Conservation (phyloP, 2,888 invertebrate genomes). For the Drosophila meridiana region DNA sequence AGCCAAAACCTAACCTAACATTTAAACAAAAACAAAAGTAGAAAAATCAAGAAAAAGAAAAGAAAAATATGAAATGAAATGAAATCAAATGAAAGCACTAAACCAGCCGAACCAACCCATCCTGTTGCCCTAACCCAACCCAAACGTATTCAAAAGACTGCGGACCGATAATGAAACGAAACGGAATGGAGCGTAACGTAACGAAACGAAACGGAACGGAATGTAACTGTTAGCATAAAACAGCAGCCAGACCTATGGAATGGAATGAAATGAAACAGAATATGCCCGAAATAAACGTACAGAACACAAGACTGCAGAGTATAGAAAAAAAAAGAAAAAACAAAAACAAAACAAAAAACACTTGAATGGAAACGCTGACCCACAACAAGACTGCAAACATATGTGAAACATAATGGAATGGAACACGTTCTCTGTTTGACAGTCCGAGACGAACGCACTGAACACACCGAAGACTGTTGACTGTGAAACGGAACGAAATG, state of each 20-base stretch:
- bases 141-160: slow-evolving; percentile 55
- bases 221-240: not conserved
- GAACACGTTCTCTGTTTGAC: not conserved
- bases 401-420: slow-evolving; percentile 11
- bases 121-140: slow-evolving; percentile 19
- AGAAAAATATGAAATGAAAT: not conserved
- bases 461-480: slow-evolving; percentile 34
- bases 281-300: not conserved
- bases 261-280: slow-evolving; percentile 6
- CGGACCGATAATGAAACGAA: slow-evolving; percentile 19
- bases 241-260: not conserved
- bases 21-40: not conserved
- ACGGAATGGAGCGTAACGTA: not conserved
- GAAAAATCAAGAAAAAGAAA: not conserved
- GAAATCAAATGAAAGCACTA: slow-evolving; percentile 9
- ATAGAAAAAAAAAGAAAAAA: not conserved
- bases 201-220: not conserved
- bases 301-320: slow-evolving; percentile 50
- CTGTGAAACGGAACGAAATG: slow-evolving; percentile 14
- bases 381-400: slow-evolving; percentile 14
- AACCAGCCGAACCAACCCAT: slow-evolving; percentile 32
- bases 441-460: slow-evolving; percentile 10
- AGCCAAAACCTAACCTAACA: slow-evolving; percentile 34
- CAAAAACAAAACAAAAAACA: not conserved
- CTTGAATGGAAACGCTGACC: slow-evolving; percentile 8